Conservation (phyloP, 2,113 vertebrate species). For the Hyaena hyaena region DNA sequence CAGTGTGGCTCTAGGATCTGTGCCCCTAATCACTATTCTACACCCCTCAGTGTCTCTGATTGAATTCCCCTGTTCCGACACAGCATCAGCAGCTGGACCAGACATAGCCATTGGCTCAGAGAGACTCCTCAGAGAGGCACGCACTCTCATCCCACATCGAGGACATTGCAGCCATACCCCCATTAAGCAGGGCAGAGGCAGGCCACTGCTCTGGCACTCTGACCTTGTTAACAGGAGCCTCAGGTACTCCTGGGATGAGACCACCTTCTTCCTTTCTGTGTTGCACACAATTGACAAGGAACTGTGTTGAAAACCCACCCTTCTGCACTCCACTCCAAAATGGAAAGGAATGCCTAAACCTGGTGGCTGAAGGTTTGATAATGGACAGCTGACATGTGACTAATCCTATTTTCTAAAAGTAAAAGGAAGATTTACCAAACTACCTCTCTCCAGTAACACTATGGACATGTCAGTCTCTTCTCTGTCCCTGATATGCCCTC, state of each 20-base stretch:
- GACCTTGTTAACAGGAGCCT: neutral
- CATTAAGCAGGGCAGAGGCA: neutral
- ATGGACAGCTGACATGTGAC: slow-evolving; percentile 6
- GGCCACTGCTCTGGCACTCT: neutral
- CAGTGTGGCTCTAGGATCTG: neutral
- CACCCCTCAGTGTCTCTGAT: neutral
- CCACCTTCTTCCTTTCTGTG: neutral
- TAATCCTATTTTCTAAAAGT: neutral
- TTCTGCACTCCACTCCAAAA: neutral
- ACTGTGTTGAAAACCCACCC: neutral
- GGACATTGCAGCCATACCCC: neutral
- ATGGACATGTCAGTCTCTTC: neutral
- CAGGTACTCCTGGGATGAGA: neutral
- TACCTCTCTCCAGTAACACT: neutral
- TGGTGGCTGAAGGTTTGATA: neutral
- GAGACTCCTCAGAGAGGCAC: neutral
- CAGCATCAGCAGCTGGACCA: neutral
- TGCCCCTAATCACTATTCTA: neutral
- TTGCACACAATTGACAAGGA: neutral
- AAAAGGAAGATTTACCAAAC: neutral
- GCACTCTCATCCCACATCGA: neutral
- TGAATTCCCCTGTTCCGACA: neutral
- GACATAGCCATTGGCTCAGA: neutral
- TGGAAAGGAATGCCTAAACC: neutral
- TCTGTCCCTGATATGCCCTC: neutral